Percentiles rank a stretch among this genome's conserved stretches.
Evolutionary conservation across 2,113 vertebrate genomes (phyloP).

Genomic region (Coptodon bakossiorum): DNA sequence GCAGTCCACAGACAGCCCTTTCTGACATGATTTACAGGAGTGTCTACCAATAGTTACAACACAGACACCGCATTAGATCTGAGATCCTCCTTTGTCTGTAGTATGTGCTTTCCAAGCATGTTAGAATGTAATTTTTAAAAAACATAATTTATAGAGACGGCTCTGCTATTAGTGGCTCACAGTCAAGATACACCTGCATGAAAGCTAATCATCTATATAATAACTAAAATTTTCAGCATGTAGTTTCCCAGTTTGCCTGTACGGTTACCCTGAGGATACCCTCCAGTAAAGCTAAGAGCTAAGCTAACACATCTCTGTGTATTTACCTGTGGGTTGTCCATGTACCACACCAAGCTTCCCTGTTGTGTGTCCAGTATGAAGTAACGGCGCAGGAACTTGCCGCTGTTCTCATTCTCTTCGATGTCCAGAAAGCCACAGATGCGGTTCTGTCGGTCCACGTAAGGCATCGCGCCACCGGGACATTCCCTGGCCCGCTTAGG

Average conservation of each 20-base stretch:
- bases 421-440: slow-evolving; percentile 98
- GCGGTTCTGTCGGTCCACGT: slow-evolving; percentile 98
- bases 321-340: slow-evolving; percentile 97
- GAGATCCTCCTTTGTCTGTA: neutral
- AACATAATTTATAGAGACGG: neutral
- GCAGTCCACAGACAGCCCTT: neutral
- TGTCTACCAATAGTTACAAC: neutral
- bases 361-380: slow-evolving; percentile 93
- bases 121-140: neutral
- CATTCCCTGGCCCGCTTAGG: slow-evolving; percentile 82
- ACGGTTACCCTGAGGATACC: neutral
- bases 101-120: neutral
- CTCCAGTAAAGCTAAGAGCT: neutral
- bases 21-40: neutral
- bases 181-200: neutral
- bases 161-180: neutral
- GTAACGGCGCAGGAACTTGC: slow-evolving; percentile 94
- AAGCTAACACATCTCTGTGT: slow-evolving; percentile 13
- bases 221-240: neutral
- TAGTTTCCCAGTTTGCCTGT: neutral
- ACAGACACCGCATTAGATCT: neutral
- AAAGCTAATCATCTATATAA: neutral
- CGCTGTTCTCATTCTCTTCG: slow-evolving; percentile 95
- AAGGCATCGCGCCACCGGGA: slow-evolving; percentile 90
- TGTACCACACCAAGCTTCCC: slow-evolving; percentile 95